Percentiles rank a stretch among this genome's conserved stretches.
phyloP scores from a whole-genome alignment of 2,888 invertebrate genomes.

The Leptinotarsa haldemani region DNA sequence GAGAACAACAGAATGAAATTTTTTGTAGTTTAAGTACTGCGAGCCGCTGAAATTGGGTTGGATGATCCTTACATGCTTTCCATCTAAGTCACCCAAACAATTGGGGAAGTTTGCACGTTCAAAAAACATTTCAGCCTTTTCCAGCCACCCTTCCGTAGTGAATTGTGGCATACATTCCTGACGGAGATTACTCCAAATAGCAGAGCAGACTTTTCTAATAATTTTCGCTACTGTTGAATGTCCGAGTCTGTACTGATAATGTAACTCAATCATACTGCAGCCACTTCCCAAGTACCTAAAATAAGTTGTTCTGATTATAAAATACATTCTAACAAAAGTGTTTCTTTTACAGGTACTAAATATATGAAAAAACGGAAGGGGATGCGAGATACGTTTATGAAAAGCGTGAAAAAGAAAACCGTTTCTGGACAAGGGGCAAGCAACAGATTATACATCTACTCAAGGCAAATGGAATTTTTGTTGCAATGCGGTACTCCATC shows the following conservation, averaged over 20 bases:
- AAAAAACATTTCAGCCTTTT: slow-evolving; percentile 6
- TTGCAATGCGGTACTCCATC: slow-evolving; percentile 6
- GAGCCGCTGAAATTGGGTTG: slow-evolving; percentile 10
- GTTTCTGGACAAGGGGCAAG: slow-evolving; percentile 10
- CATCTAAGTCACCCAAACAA: slow-evolving; percentile 12
- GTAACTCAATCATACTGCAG: slow-evolving; percentile 15
- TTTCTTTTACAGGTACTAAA: neutral
- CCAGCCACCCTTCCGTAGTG: slow-evolving; percentile 8
- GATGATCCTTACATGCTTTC: slow-evolving; percentile 17
- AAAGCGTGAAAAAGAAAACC: slow-evolving; percentile 13
- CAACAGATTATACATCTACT: slow-evolving; percentile 3
- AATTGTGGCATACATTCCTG: slow-evolving; percentile 12
- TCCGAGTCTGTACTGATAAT: slow-evolving; percentile 21
- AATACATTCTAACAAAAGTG: slow-evolving; percentile 2
- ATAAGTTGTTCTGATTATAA: slow-evolving; percentile 5
- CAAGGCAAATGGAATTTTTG: slow-evolving; percentile 4
- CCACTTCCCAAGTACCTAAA: slow-evolving; percentile 24
- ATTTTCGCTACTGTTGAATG: slow-evolving; percentile 12
- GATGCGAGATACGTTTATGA: slow-evolving; percentile 15
- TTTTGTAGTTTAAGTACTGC: slow-evolving; percentile 10
- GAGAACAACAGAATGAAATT: slow-evolving; percentile 9
- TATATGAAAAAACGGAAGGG: slow-evolving; percentile 15
- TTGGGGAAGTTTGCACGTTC: slow-evolving; percentile 10
- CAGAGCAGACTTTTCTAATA: slow-evolving; percentile 12
- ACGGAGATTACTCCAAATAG: slow-evolving; percentile 14